Conservation (phyloP, 2,797 vertebrate genomes). For the Chrosomus eos region DNA sequence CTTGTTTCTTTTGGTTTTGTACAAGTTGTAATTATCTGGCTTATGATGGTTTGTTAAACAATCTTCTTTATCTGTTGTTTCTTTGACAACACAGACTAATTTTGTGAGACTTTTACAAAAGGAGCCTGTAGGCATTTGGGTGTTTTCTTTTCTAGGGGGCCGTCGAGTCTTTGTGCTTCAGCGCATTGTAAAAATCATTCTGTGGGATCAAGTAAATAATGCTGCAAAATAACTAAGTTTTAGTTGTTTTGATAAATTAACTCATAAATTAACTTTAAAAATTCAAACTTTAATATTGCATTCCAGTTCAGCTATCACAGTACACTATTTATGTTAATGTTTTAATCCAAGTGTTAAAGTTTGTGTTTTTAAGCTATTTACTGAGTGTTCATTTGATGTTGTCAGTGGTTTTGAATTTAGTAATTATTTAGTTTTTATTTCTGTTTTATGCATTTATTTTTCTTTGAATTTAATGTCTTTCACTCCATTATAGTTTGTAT, state of each 20-base stretch:
- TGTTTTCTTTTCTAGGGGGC: slow-evolving; percentile 5
- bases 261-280: neutral
- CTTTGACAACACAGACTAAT: slow-evolving; percentile 18
- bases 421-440: neutral
- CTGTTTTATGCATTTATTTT: neutral
- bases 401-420: neutral
- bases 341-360: neutral
- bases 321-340: neutral
- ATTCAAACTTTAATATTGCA: neutral
- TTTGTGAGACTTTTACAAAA: neutral
- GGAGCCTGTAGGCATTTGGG: neutral
- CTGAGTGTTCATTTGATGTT: neutral
- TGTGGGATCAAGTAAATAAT: neutral
- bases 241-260: neutral
- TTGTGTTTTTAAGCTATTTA: neutral
- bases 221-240: neutral
- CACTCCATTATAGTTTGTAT: neutral
- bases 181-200: neutral
- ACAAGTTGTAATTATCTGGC: neutral
- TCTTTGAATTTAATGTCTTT: neutral
- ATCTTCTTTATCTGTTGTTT: slow-evolving; percentile 13
- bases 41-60: slow-evolving; percentile 22
- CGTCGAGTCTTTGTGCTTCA: neutral
- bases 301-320: neutral
- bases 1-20: neutral